Evolutionary conservation across 1,140 invertebrate genomes (phyloP), one percentile per base, ranked within the genome.

Genomic region (Caenorhabditis brenneri): DNA sequence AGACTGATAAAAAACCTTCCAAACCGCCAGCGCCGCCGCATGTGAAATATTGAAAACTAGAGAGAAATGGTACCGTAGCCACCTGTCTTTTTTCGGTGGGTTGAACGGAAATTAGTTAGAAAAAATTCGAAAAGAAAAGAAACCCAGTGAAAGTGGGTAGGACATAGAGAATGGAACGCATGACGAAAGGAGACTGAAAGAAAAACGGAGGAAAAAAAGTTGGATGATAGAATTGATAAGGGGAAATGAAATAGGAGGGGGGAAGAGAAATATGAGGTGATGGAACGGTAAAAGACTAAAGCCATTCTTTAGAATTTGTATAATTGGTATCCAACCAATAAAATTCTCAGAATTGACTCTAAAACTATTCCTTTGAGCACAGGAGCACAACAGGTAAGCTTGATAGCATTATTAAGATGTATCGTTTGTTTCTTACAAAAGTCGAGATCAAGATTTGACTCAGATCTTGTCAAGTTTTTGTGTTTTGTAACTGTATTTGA

Each of bases 51-150:
- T 42, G 29, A 74, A 74, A 65, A 36, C 31, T 65, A 36, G 60
- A 65, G 36, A 74, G 65, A 42, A 74, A 46, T 74, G 36, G 65
- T 74, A 74, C 65, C 19, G 65, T 74, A 74, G 36, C 65, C 65
- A 22, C 65, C 65, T 22, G 36, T 27, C 65, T 42, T 74, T 74
- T 74, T 74, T 74, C 51, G 33, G 22, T 74, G 65, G 65, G 29
- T 42, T 74, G 65, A 74, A 74, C 65, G 65, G 65, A 74, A 74
- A 74, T 74, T 42, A 24, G 65, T 46, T 4, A 36, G 36, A 65
- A 74, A 74, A 42, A 74, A 46, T 24, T 36, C 9, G 9, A 42
- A 27, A n/a, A 58, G 39, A 58, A 58, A 24, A 58, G n/a, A n/a
- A 27, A 58, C 53, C 10, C 33, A 74, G 36, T 74, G 65, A 74